Evolutionary conservation across 2,797 vertebrate genomes (phyloP).

Genomic region (Erpetoichthys calabaricus): DNA sequence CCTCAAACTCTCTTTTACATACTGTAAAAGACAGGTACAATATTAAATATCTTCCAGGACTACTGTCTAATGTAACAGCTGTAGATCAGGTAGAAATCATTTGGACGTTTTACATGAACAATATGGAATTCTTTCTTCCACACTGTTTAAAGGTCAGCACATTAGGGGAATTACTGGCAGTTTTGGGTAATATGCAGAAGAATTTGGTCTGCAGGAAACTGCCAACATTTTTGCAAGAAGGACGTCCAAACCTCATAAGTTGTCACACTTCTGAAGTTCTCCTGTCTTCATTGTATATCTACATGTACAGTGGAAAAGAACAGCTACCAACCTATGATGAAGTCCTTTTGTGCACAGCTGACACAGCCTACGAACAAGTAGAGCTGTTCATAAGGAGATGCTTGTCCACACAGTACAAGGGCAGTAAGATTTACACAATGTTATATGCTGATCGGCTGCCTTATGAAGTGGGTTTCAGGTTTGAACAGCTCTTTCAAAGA

Average conservation of each 20-base stretch:
- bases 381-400: slow-evolving; percentile 78
- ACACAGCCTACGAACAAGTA: slow-evolving; percentile 68
- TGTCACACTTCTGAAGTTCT: slow-evolving; percentile 68
- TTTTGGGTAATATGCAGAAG: slow-evolving; percentile 42
- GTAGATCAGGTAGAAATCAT: slow-evolving; percentile 41
- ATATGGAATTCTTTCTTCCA: slow-evolving; percentile 55
- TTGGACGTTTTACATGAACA: slow-evolving; percentile 62
- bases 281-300: slow-evolving; percentile 65
- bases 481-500: slow-evolving; percentile 63
- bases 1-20: neutral
- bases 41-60: slow-evolving; percentile 15
- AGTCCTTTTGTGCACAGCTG: slow-evolving; percentile 74
- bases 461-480: slow-evolving; percentile 71
- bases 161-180: slow-evolving; percentile 55
- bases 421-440: slow-evolving; percentile 65
- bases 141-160: slow-evolving; percentile 56
- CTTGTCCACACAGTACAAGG: slow-evolving; percentile 42
- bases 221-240: slow-evolving; percentile 48
- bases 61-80: slow-evolving; percentile 24
- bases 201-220: slow-evolving; percentile 39
- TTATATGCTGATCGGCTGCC: slow-evolving; percentile 71
- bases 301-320: slow-evolving; percentile 60
- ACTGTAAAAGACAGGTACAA: neutral
- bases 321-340: slow-evolving; percentile 76
- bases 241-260: slow-evolving; percentile 72